phyloP scores from a whole-genome alignment of 2,797 vertebrate genomes.

The Microctenopoma steveboyesi region DNA sequence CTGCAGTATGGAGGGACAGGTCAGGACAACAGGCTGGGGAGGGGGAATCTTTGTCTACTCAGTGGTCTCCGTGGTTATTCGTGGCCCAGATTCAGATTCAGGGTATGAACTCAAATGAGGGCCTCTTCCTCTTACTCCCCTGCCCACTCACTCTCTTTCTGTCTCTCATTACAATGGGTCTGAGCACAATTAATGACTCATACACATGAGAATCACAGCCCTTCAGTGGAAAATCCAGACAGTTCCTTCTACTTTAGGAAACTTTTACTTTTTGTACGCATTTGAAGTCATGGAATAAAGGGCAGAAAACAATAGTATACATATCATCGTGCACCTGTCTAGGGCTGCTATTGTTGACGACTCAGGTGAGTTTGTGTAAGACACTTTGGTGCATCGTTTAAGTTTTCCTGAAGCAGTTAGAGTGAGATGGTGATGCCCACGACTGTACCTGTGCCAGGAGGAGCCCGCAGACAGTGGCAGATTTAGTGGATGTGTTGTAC shows the following conservation, averaged over 20 bases:
- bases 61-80: constrained; percentile 37
- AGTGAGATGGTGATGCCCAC: constrained; percentile 66
- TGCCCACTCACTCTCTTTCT: constrained; percentile 23
- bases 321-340: background rate
- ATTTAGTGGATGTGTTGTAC: background rate
- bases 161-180: constrained; percentile 38
- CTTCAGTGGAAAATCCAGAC: background rate
- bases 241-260: background rate
- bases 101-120: constrained; percentile 28
- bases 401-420: constrained; percentile 39
- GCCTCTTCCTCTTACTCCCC: constrained; percentile 33
- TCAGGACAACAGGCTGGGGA: too few species aligned
- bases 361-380: constrained; percentile 52
- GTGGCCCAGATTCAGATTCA: constrained; percentile 61
- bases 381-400: constrained; percentile 56
- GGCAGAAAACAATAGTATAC: background rate
- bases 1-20: constrained; percentile 10
- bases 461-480: constrained; percentile 40
- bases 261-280: background rate
- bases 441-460: constrained; percentile 61
- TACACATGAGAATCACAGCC: background rate
- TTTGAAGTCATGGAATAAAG: constrained; percentile 12
- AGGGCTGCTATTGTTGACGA: constrained; percentile 33
- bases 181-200: constrained; percentile 17
- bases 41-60: constrained; percentile 44